Conservation (phyloP, 2,113 vertebrate species). For the Podiceps cristatus region DNA sequence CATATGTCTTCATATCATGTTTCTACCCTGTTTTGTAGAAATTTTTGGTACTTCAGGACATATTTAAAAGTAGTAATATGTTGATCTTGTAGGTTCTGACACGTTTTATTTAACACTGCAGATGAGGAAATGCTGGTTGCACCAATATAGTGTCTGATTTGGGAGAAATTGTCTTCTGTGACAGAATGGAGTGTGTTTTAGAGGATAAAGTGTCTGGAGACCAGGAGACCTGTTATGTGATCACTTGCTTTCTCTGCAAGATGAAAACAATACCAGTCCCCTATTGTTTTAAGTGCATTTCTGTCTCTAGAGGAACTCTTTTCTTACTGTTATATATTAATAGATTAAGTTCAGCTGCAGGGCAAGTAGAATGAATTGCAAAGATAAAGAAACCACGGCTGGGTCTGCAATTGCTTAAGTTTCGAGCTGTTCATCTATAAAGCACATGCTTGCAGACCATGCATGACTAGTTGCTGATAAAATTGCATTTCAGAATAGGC, state of each 20-base stretch:
- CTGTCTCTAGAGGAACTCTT: constrained; percentile 21
- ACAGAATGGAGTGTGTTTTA: background rate
- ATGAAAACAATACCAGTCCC: background rate
- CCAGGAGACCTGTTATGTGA: background rate
- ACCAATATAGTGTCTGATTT: background rate
- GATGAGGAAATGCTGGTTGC: background rate
- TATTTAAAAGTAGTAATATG: background rate
- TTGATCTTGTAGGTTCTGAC: background rate
- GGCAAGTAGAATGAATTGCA: background rate
- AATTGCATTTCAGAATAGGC: background rate
- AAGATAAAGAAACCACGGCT: background rate
- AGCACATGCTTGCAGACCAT: background rate
- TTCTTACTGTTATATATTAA: constrained; percentile 1
- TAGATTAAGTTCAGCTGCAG: constrained; percentile 30
- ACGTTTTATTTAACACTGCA: background rate
- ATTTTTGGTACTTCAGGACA: background rate
- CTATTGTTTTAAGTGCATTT: background rate
- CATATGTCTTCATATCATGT: background rate
- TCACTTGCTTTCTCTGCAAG: background rate
- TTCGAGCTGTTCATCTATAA: background rate
- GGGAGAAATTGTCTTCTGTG: background rate
- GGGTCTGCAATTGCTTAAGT: background rate
- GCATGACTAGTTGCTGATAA: background rate
- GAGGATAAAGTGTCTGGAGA: background rate
- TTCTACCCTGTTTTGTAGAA: background rate